phyloP scores from a whole-genome alignment of 2,888 invertebrate species.

The Trissolcus japonicus region DNA sequence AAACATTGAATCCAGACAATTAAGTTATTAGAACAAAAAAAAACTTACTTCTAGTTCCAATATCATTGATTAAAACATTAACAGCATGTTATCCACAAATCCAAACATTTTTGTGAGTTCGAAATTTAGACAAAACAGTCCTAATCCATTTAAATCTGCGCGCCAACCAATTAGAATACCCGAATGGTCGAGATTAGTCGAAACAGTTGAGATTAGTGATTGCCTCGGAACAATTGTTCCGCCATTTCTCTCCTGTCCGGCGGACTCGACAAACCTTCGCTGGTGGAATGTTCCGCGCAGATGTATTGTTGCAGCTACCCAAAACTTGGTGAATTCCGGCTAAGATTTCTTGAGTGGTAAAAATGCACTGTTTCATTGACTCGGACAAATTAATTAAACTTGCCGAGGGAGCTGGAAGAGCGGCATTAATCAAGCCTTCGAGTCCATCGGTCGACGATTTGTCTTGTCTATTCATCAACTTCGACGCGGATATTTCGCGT shows the following conservation, averaged over 20 bases:
- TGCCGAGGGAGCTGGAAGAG: slow-evolving; percentile 7
- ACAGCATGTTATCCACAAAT: too few relatives aligned
- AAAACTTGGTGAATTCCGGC: slow-evolving; percentile 38
- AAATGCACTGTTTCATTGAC: slow-evolving; percentile 35
- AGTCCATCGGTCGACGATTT: slow-evolving; percentile 28
- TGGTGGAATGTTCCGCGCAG: slow-evolving; percentile 12
- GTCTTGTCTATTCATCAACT: slow-evolving; percentile 45
- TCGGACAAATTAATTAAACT: slow-evolving; percentile 33
- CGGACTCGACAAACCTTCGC: slow-evolving; percentile 11
- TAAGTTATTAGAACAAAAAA: too few relatives aligned
- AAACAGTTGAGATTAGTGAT: slow-evolving; percentile 4
- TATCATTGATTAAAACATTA: too few relatives aligned
- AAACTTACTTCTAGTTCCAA: too few relatives aligned
- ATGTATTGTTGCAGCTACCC: slow-evolving; percentile 21
- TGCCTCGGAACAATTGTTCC: neutral
- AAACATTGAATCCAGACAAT: slow-evolving; percentile 4
- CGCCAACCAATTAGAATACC: slow-evolving; percentile 20
- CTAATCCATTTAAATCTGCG: slow-evolving; percentile 26
- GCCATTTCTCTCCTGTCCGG: slow-evolving; percentile 1
- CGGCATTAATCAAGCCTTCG: slow-evolving; percentile 17
- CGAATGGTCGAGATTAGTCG: slow-evolving; percentile 9
- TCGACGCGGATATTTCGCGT: slow-evolving; percentile 29
- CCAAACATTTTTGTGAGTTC: too few relatives aligned
- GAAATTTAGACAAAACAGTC: neutral
- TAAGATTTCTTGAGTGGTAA: slow-evolving; percentile 20